Evolutionary conservation across 2,113 vertebrate genomes (phyloP).

Genomic region (Mastomys coucha): DNA sequence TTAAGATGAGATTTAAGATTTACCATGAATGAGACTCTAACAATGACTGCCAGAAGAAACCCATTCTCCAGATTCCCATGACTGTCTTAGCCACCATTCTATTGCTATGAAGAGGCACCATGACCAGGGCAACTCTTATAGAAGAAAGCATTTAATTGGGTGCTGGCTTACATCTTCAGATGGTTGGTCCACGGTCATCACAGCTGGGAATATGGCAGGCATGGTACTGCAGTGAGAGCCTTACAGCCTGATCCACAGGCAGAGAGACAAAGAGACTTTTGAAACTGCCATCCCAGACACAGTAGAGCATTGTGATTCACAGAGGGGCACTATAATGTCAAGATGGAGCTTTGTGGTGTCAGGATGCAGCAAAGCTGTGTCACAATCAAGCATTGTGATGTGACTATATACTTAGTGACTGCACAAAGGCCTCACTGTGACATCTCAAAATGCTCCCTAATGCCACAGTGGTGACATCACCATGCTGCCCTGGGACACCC

Average conservation of each 20-base stretch:
- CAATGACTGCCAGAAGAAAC: not conserved
- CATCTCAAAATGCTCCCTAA: too few relatives aligned
- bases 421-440: too few relatives aligned
- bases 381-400: too few relatives aligned
- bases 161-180: not conserved
- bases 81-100: not conserved
- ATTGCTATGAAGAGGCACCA: not conserved
- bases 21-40: not conserved
- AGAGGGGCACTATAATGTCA: too few relatives aligned
- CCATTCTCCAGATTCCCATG: not conserved
- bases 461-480: too few relatives aligned
- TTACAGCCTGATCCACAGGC: not conserved
- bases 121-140: not conserved
- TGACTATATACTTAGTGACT: too few relatives aligned
- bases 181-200: not conserved
- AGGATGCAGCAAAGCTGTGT: too few relatives aligned
- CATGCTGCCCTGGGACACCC: too few relatives aligned
- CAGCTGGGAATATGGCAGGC: not conserved
- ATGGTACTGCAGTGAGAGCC: not conserved
- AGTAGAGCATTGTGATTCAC: not conserved
- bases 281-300: not conserved
- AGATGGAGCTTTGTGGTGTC: too few relatives aligned
- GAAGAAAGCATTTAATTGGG: not conserved
- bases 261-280: not conserved
- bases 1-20: not conserved